Evolutionary conservation across 2,888 invertebrate genomes (phyloP), one percentile per base, ranked within the genome.

Genomic region (Mythimna lalbum): DNA sequence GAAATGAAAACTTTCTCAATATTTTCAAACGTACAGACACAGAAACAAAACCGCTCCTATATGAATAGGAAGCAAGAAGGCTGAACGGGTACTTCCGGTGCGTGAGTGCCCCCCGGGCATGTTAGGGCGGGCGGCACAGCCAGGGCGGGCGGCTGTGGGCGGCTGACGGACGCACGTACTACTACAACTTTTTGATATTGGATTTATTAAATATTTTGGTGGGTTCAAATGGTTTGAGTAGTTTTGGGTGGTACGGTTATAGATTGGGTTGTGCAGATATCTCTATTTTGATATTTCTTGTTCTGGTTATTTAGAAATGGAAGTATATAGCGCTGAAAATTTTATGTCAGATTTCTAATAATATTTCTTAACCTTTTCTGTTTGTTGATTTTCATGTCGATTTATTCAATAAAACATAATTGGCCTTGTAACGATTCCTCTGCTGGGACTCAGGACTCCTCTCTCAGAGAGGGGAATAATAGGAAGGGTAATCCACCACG

Each of bases 81-180:
- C 87, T 87, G 87, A 86, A 83, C 86, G 88, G 87, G 83, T 81
- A 87, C 87, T 90, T 91, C 91, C 91, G 89, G 89, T 90, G 92
- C 90, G 91, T 90, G 91, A 87, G 88, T 82, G 86, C 78, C 84
- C 80, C 68, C 78, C 76, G 75, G 85, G 79, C 82, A 83, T 84
- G 82, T 85, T 86, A 87, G 87, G 88, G 88, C 80, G 84, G 80
- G 81, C 70, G 85, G 79, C 33, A 78, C 31, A 27, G 21, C 63
- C 31, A 43, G 71, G 88, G 87, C 80, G 82, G 79, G 81, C 73
- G 83, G 76, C 19, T 21, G 76, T 77, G 86, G 73, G 86, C 55
- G 79, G 79, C 73, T 82, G 82, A 68, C 80, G 77, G 83, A 80
- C 86, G 82, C 84, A 87, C 88, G 84, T 87, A 84, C 84, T 84